Base-by-base conservation (phyloP, 2,888 invertebrate species). In the Isoperla grammatica region DNA sequence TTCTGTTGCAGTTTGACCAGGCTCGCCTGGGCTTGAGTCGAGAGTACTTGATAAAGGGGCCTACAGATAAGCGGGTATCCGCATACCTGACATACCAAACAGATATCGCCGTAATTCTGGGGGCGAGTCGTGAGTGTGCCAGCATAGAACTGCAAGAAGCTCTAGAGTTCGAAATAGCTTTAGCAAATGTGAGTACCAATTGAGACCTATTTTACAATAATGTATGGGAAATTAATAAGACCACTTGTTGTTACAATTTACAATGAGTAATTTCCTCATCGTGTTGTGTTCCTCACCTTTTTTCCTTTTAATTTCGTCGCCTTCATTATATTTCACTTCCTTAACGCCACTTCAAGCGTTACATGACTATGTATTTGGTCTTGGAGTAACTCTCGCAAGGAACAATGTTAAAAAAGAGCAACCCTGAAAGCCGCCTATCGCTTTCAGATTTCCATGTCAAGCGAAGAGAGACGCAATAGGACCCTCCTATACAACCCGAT, bases 401-500 rank as follows among this genome's bases (percentile, higher is more conserved):
- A n/a, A n/a, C n/a, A n/a, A n/a, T n/a, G n/a, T n/a, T n/a, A n/a
- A n/a, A n/a, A n/a, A n/a, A n/a, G n/a, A n/a, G n/a, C n/a, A n/a
- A n/a, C n/a, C n/a, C n/a, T n/a, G n/a, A n/a, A n/a, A n/a, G n/a
- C n/a, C n/a, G n/a, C n/a, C n/a, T n/a, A n/a, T 29, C 4, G 59
- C 62, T 66, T 72, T n/a, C 71, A 91, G 90, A 90, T 89, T 68
- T 91, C 91, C 6, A 78, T 90, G 71, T 91, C 94, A 4, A 83
- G 87, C 68, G 95, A 95, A 72, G 89, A 95, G 74, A 83, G 95
- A 48, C 83, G 95, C 65, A 94, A 96, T 72, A 91, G 91, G 6
- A 88, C 90, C 4, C 86, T 86, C 65, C 79, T 95, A n/a, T 95
- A 95, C 78, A 95, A 96, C 69, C 89, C 92, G 5, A 92, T 91